phyloP scores from a whole-genome alignment of 2,113 vertebrate species.

The Romanogobio albipinnatus region DNA sequence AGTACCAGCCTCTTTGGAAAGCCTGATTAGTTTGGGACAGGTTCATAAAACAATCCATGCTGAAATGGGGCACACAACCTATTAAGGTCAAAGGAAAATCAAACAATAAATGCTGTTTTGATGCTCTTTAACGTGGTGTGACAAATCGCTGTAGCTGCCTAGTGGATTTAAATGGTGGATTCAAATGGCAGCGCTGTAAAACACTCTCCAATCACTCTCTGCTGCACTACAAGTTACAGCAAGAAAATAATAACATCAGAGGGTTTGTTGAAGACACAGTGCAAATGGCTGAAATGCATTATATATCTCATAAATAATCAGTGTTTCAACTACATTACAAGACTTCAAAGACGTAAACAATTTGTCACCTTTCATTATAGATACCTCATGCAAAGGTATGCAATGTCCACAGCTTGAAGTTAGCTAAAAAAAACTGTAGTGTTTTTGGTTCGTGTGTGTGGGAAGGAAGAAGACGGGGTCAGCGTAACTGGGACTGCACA shows the following conservation, averaged over 20 bases:
- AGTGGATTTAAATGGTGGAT: neutral
- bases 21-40: slow-evolving; percentile 15
- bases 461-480: too few species aligned
- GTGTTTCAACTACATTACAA: neutral
- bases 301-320: neutral
- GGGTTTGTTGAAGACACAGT: neutral
- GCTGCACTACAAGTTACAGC: neutral
- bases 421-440: too few species aligned
- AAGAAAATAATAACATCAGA: neutral
- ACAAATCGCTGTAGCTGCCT: neutral
- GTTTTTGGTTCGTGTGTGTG: too few species aligned
- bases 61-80: slow-evolving; percentile 3
- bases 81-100: slow-evolving; percentile 17
- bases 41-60: slow-evolving; percentile 20
- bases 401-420: neutral
- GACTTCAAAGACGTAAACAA: too few species aligned
- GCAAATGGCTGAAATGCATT: too few species aligned
- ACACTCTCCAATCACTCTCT: neutral
- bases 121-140: slow-evolving; percentile 16
- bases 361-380: neutral
- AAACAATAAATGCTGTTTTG: slow-evolving; percentile 11
- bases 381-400: neutral
- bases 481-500: too few species aligned
- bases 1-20: slow-evolving; percentile 1
- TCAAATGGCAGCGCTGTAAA: neutral